phyloP scores from a whole-genome alignment of 2,888 invertebrate genomes.

The Scelioninae gen. 1 region DNA sequence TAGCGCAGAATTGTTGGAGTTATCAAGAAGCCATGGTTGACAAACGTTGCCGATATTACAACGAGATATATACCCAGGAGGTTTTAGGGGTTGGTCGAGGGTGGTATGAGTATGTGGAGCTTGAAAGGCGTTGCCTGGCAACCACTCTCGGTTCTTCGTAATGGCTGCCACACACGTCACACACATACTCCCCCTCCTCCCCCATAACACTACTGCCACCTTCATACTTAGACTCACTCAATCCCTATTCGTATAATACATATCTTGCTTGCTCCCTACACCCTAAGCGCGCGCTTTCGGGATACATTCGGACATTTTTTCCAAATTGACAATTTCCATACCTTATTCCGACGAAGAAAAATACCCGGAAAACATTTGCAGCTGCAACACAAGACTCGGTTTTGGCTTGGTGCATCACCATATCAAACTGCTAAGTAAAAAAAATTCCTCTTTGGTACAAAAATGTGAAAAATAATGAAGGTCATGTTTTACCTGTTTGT shows the following conservation, averaged over 20 bases:
- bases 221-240: constrained; percentile 70
- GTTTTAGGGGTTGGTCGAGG: constrained; percentile 76
- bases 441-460: too few species aligned
- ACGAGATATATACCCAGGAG: constrained; percentile 67
- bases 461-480: too few species aligned
- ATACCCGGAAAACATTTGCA: not conserved
- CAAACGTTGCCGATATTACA: constrained; percentile 76
- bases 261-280: constrained; percentile 73
- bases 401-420: too few species aligned
- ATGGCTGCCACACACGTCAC: constrained; percentile 79
- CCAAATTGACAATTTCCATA: constrained; percentile 78
- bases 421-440: too few species aligned
- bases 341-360: constrained; percentile 49
- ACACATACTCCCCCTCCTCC: constrained; percentile 79
- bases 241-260: constrained; percentile 77
- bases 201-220: constrained; percentile 75
- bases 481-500: too few species aligned
- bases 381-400: not conserved
- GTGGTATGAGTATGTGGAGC: constrained; percentile 80
- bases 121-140: constrained; percentile 82
- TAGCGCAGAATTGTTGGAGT: constrained; percentile 62
- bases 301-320: constrained; percentile 80
- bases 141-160: constrained; percentile 80
- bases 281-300: constrained; percentile 51
- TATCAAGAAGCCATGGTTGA: constrained; percentile 77